Evolutionary conservation across 2,113 vertebrate species (phyloP), one percentile per base, ranked within the genome.

Genomic region (Menura novaehollandiae): DNA sequence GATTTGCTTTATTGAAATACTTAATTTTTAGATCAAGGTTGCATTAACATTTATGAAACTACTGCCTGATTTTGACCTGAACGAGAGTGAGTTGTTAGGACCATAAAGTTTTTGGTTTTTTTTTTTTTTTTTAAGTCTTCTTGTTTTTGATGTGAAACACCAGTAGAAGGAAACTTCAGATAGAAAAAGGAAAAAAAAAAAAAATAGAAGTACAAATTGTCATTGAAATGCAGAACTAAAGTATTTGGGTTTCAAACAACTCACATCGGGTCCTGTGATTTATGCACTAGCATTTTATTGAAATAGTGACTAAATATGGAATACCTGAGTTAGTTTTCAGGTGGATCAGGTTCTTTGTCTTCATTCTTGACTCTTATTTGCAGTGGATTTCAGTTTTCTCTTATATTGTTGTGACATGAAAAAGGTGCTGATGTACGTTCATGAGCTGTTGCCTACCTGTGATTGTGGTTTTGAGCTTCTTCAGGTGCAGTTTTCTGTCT

Each of bases 131-230:
- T 15, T 23, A 44, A 11, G 3, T 43, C 62, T 58, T 46, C 17
- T 69, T 14, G 6, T 1, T 83, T 86, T 60, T 67, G 10, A 7
- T 67, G 3, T 28, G 39, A 44, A 89, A 71, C 8, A 35, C 2
- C 6, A 58, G 1, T 14, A 46, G 10, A 44, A 52, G 17, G 1
- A 41, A 77, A 32, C 10, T 63, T 77, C 4, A 55, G 15, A 12
- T 2, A n/a, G 13, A 33, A 30, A 23, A 24, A 13, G 1, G 1
- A 4, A 10, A 20, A 35, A 24, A 7, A 5, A 9, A 23, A 15
- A 58, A 51, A 47, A 19, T n/a, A n/a, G n/a, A n/a, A n/a, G n/a
- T n/a, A n/a, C n/a, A n/a, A 43, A 20, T 4, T 33, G 2, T 46
- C 4, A 19, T 28, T 52, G 33, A 75, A 79, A 27, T 7, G 9